Base-by-base conservation (phyloP, 2,888 invertebrate species). In the Drosophila flavopinicola region DNA sequence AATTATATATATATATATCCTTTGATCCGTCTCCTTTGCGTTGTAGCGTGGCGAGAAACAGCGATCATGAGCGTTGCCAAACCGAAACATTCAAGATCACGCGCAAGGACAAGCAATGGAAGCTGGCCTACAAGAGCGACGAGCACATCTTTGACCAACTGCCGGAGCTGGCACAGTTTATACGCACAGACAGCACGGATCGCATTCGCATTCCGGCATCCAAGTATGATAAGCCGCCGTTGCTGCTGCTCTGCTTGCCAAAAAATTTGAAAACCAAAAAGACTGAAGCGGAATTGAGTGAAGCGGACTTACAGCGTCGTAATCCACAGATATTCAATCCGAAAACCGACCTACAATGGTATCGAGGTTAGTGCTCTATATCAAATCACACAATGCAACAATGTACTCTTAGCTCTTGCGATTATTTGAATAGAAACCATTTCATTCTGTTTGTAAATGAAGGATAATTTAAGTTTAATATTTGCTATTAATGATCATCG, bases 191-290 rank as follows among this genome's bases (percentile, higher is more conserved):
- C 39, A 84, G 85, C 2, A 72, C 73, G 6, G 78, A 78, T 23
- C 89, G 89, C 45, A 84, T 85, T 39, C 87, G 96, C 82, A 93
- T 97, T 88, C 96, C 96, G 17, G 95, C 97, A 7, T 96, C 97
- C 0, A 96, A 96, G 92, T 96, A 96, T 92, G 97, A 91, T 65
- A 90, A 90, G 78, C 88, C 91, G 15, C 89, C 89, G 23, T 58
- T 89, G 17, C 63, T 91, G 57, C 60, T 91, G 49, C 87, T 91
- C 64, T 91, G 91, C 66, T 79, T 91, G 84, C 90, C 91, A 69
- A 88, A 89, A 83, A 89, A 90, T 78, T 76, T 90, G 52, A 87
- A 88, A 80, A 87, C 88, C 66, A 91, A 90, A 89, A 90, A 90
- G 88, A 88, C 90, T 88, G 89, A 89, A 68, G 88, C 83, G 56